Evolutionary conservation across 2,113 vertebrate genomes (phyloP).

Genomic region (Plotosus lineatus): DNA sequence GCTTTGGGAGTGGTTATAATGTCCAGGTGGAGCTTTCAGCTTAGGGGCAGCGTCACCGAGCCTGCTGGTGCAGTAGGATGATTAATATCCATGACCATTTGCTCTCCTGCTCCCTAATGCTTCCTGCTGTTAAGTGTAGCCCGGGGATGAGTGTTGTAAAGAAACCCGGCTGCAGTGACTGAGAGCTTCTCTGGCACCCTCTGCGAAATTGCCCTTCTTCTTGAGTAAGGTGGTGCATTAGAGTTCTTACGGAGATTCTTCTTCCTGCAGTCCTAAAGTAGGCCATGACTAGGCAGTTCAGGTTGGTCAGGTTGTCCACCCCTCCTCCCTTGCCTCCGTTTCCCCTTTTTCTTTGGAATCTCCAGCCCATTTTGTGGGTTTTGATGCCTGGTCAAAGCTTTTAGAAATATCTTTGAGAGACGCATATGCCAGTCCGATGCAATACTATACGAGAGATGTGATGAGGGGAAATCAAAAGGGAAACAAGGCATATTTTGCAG

Average conservation of each 20-base stretch:
- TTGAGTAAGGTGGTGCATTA: background rate
- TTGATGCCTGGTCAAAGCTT: background rate
- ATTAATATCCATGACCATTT: conserved; percentile 49
- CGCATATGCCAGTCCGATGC: too few relatives aligned
- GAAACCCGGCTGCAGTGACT: conserved; percentile 12
- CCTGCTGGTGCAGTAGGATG: conserved; percentile 43
- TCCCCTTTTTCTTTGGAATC: background rate
- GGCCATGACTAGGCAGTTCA: background rate
- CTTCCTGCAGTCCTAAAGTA: background rate
- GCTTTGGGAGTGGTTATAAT: conserved; percentile 6
- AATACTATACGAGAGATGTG: background rate
- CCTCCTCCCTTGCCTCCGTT: background rate
- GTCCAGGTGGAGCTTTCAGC: conserved; percentile 38
- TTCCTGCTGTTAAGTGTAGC: conserved; percentile 39
- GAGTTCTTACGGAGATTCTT: background rate
- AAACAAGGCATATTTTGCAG: background rate
- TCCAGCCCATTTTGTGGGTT: background rate
- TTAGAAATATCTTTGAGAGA: background rate
- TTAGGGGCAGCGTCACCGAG: conserved; percentile 24
- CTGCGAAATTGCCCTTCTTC: background rate
- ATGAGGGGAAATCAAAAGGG: background rate
- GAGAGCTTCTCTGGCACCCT: background rate
- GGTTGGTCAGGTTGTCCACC: background rate
- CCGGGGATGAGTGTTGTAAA: conserved; percentile 29
- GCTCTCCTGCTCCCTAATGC: conserved; percentile 16